Evolutionary conservation across 2,113 vertebrate species (phyloP).

Genomic region (Rhinopomastus cyanomelas): DNA sequence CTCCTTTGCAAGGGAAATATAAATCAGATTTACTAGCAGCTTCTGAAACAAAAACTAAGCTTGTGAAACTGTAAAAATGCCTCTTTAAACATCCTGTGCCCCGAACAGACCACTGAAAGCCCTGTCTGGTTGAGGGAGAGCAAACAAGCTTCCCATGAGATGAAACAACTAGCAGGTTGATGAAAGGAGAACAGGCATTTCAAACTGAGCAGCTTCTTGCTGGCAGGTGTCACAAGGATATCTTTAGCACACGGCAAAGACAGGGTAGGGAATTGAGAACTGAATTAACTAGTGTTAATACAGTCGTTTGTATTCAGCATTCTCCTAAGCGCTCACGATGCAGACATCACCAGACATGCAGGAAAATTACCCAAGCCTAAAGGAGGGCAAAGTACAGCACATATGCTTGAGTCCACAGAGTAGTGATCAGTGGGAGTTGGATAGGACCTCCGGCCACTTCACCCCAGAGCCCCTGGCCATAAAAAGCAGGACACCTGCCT

Average conservation of each 20-base stretch:
- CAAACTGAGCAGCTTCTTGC: not conserved
- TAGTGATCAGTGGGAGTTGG: not conserved
- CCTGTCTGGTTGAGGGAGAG: not conserved
- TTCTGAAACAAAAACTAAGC: slow-evolving; percentile 49
- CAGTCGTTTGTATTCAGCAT: not conserved
- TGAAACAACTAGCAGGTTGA: not conserved
- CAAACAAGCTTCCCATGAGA: not conserved
- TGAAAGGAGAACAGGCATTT: not conserved
- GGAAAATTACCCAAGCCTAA: not conserved
- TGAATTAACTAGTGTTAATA: slow-evolving; percentile 12
- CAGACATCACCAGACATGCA: slow-evolving; percentile 12
- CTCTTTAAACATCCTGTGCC: slow-evolving; percentile 39
- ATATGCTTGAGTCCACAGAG: not conserved
- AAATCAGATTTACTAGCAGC: slow-evolving; percentile 54
- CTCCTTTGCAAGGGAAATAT: slow-evolving; percentile 19
- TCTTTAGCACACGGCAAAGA: slow-evolving; percentile 13
- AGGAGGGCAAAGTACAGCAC: not conserved
- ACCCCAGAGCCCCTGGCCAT: rapidly evolving
- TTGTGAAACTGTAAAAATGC: slow-evolving; percentile 15
- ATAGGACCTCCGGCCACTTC: not conserved
- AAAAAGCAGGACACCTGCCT: not conserved
- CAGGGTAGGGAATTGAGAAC: not conserved
- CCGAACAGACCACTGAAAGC: not conserved
- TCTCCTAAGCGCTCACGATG: not conserved
- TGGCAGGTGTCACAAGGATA: not conserved